Evolutionary conservation across 2,113 vertebrate species (phyloP), one percentile per base, ranked within the genome.

Genomic region (Dipodomys spectabilis): DNA sequence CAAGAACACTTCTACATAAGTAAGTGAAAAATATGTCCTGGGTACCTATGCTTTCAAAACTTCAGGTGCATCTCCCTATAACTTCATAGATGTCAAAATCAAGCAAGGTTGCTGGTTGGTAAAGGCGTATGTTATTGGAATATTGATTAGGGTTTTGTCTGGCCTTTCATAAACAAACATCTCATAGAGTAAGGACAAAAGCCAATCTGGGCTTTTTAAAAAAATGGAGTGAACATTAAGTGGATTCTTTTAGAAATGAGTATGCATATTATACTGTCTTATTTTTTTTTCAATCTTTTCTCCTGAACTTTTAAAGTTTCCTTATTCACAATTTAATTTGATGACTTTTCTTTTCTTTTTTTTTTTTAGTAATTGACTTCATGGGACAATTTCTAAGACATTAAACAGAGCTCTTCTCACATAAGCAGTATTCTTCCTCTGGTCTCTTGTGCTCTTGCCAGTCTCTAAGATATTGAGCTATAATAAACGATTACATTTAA

Each of bases 351-450:
- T 39, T 39, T 39, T 39, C 6, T 39, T 39, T 30, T 64, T 90
- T 62, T 72, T 77, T 27, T 6, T 67, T 71, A 82, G 23, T 75
- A 44, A 3, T n/a, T 71, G 44, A 79, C 8, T 81, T 73, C 60
- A 12, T 44, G 11, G 72, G 84, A 5, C 60, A n/a, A 89, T 93
- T 93, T 89, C 7, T 23, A 92, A 95, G 27, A 7, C 22, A 64
- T 81, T 44, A 44, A 91, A 69, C 13, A n/a, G 86, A 49, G 2
- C 77, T 92, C 73, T 27, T 32, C n/a, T 32, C 57, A 35, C 92
- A 82, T 28, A 68, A n/a, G 11, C 1, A 60, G 39, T 3, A 72
- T 39, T 80, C 10, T 88, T 57, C 49, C 7, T 86, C 32, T 91
- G 44, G 88, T 69, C 5, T 35, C 3, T 44, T 20, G 23, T 32